Evolutionary conservation across 1,140 invertebrate genomes (phyloP), one percentile per base, ranked within the genome.

Genomic region (Campodea augens): DNA sequence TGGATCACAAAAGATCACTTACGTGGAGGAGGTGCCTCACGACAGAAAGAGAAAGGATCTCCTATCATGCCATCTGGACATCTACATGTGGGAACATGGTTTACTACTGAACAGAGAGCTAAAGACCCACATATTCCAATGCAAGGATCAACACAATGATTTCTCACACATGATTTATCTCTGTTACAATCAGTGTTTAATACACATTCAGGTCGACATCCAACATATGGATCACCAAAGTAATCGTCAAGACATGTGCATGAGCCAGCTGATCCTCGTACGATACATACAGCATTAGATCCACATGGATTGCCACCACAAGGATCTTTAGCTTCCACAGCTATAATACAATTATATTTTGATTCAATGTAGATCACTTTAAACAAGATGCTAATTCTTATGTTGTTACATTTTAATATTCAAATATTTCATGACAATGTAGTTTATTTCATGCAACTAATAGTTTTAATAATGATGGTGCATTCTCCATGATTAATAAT

Each of bases 171-270:
- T 25, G 75, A 74, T 58, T 66, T 66, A 45, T 73, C 69, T 19
- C 60, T 63, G 5, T 66, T 52, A 58, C 77, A 81, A 51, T 79
- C 76, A 4, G 69, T 63, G 54, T 76, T 77, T 3, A 72, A 54
- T 3, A 74, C 65, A 60, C 77, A 81, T 60, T 80, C 76, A 5
- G 77, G 76, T 58, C 72, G 64, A 56, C 76, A 80, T 32, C 73
- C 73, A 55, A 78, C 74, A 51, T 78, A 78, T 38, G 79, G 77
- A 56, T 77, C 78, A 45, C 78, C 79, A 38, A 70, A 65, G 54
- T 81, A 81, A 49, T 63, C 67, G 59, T 56, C 71, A 64, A 52
- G 65, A 61, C 59, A 74, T 63, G 50, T 74, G 69, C 58, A 54
- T 27, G 51, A 52, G 45, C 56, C 58, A 51, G 68, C 64, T 12